Percentiles rank a stretch among this genome's conserved stretches.
phyloP scores from a whole-genome alignment of 1,140 invertebrate species.

The Drosophila pachea region DNA sequence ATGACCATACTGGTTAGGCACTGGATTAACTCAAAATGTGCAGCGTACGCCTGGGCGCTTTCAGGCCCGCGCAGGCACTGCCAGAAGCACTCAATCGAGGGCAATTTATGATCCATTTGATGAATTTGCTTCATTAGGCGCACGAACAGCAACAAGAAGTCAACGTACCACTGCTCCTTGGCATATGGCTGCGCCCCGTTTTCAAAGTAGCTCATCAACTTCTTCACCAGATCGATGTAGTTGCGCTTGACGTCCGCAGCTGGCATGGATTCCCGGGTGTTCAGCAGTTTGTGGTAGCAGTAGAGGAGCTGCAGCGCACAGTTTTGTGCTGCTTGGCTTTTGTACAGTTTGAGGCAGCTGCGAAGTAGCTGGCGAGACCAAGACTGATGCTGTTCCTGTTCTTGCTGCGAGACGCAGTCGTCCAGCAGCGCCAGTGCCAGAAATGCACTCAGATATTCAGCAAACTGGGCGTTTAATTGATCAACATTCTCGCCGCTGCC shows the following conservation, averaged over 20 bases:
- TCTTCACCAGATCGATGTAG: constrained; percentile 45
- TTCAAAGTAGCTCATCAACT: constrained; percentile 48
- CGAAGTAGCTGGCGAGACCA: constrained; percentile 44
- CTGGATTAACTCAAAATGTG: constrained; percentile 49
- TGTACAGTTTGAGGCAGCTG: constrained; percentile 42
- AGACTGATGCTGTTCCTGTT: neutral
- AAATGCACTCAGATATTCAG: constrained; percentile 45
- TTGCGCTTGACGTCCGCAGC: constrained; percentile 19
- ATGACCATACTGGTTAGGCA: constrained; percentile 9
- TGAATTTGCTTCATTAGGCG: constrained; percentile 44
- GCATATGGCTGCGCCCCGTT: constrained; percentile 9
- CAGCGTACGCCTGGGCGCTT: constrained; percentile 23
- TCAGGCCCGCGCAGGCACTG: constrained; percentile 29
- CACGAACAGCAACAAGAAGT: constrained; percentile 45
- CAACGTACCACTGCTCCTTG: constrained; percentile 51
- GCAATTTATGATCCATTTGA: constrained; percentile 24
- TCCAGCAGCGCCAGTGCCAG: constrained; percentile 45
- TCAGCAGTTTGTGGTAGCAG: constrained; percentile 55
- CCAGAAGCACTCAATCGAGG: constrained; percentile 48
- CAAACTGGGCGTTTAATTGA: constrained; percentile 31
- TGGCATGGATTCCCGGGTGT: constrained; percentile 11
- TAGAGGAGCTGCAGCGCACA: constrained; percentile 52
- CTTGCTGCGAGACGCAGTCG: constrained; percentile 7
- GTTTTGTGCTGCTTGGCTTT: neutral
- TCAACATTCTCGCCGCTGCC: neutral